phyloP scores from a whole-genome alignment of 2,113 vertebrate species.

The Labeo catla region DNA sequence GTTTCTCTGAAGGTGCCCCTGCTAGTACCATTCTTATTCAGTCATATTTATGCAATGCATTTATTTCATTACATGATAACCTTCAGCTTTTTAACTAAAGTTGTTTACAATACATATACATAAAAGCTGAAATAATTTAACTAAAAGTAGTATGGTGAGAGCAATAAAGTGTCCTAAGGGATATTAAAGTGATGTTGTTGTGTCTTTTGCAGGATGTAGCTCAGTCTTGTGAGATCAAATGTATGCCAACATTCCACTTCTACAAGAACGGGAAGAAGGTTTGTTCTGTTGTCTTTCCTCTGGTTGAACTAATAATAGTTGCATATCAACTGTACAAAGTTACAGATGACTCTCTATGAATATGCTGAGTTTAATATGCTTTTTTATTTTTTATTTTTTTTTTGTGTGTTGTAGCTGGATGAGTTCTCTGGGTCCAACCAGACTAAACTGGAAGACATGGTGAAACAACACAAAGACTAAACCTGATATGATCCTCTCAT shows the following conservation, averaged over 20 bases:
- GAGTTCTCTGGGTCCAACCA: conserved; percentile 63
- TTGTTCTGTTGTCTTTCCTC: conserved; percentile 23
- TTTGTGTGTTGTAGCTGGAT: conserved; percentile 33
- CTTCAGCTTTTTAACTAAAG: neutral
- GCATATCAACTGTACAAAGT: neutral
- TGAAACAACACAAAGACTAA: conserved; percentile 35
- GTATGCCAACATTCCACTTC: conserved; percentile 91
- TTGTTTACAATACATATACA: neutral
- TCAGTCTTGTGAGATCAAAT: conserved; percentile 79
- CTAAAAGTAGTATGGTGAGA: neutral
- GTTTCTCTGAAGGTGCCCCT: neutral
- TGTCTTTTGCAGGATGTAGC: conserved; percentile 79
- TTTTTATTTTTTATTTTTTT: neutral
- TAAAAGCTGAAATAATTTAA: neutral
- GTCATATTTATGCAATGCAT: neutral
- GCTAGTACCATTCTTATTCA: neutral
- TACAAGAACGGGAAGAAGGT: conserved; percentile 83
- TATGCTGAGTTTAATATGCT: neutral
- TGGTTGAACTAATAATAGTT: neutral
- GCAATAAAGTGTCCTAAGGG: neutral
- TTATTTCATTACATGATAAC: neutral
- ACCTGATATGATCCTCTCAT: neutral
- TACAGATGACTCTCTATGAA: neutral
- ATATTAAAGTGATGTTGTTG: neutral
- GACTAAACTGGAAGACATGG: conserved; percentile 50